Evolutionary conservation across 2,797 vertebrate genomes (phyloP).

Genomic region (Anableps anableps): DNA sequence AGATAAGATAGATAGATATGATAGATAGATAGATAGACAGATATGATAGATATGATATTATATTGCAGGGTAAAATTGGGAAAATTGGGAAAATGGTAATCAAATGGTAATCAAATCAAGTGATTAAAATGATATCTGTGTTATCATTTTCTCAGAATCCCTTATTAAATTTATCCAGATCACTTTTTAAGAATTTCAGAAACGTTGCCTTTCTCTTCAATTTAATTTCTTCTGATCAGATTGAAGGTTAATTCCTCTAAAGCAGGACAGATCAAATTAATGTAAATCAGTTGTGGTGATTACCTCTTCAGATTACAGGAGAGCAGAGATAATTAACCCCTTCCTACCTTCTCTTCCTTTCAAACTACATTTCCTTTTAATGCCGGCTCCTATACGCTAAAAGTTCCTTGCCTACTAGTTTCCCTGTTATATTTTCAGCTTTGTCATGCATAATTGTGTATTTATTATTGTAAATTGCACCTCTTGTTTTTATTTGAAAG

Average conservation of each 20-base stretch:
- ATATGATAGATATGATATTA: too few species aligned
- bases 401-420: neutral
- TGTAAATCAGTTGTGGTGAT: constrained; percentile 6
- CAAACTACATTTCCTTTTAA: neutral
- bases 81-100: neutral
- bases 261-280: constrained; percentile 5
- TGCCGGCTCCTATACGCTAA: neutral
- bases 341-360: neutral
- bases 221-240: constrained; percentile 4
- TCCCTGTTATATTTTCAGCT: neutral
- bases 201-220: neutral
- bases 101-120: neutral
- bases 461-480: neutral
- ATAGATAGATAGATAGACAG: too few species aligned
- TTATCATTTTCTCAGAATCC: neutral
- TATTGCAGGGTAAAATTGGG: neutral
- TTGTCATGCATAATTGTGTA: neutral
- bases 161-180: neutral
- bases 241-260: constrained; percentile 1
- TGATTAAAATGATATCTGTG: neutral
- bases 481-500: neutral
- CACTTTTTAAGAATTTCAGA: constrained; percentile 3
- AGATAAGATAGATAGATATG: too few species aligned
- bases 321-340: neutral
- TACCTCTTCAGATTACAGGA: neutral